Conservation (phyloP, 2,113 vertebrate species). For the Hemiscyllium ocellatum region DNA sequence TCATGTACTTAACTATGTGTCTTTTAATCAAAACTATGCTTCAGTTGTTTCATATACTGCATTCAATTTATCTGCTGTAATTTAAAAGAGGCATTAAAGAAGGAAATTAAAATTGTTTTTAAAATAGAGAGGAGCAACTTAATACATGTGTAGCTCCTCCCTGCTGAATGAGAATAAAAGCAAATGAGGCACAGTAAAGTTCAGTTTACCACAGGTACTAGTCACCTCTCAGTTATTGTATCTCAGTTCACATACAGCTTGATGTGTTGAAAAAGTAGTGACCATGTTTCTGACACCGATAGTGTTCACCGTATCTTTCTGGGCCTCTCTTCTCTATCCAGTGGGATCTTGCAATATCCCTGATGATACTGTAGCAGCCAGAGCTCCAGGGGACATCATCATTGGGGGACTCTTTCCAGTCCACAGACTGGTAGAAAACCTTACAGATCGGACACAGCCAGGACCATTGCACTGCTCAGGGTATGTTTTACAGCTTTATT, state of each 20-base stretch:
- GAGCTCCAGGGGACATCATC: slow-evolving; percentile 49
- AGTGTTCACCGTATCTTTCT: background rate
- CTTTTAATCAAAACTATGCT: no score
- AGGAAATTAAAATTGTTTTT: background rate
- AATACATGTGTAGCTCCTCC: background rate
- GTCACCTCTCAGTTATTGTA: background rate
- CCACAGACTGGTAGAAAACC: slow-evolving; percentile 43
- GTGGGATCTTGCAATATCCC: slow-evolving; percentile 37
- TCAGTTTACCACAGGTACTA: background rate
- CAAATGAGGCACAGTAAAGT: background rate
- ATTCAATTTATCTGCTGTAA: background rate
- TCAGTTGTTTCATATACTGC: background rate
- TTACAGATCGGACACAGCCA: slow-evolving; percentile 43
- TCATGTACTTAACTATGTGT: no score
- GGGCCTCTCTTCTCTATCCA: background rate
- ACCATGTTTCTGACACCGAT: background rate
- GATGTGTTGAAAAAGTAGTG: background rate
- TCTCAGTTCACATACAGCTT: background rate
- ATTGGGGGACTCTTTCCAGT: slow-evolving; percentile 51
- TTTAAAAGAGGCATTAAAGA: background rate
- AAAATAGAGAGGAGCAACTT: background rate
- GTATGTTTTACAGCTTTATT: slow-evolving; percentile 45
- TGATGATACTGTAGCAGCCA: slow-evolving; percentile 42
- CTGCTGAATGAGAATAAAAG: background rate
- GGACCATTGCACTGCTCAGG: slow-evolving; percentile 47